A percentile compares a stretch with the other conserved stretches of the same genome.
Conservation (phyloP, 2,797 vertebrate genomes). For the Balearica regulorum region DNA sequence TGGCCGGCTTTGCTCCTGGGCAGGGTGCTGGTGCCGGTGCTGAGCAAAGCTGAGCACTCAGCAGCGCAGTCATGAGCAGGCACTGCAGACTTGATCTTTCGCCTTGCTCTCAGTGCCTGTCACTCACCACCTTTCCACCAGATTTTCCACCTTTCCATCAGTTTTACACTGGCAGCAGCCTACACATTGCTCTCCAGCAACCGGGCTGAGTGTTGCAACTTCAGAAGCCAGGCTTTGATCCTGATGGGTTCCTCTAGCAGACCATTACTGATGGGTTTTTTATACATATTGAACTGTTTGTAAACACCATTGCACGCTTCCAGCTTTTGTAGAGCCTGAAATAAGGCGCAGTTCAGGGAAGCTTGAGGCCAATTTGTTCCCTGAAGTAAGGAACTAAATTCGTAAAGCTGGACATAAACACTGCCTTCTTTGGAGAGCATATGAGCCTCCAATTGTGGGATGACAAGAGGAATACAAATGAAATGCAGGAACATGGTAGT, state of each 20-base stretch:
- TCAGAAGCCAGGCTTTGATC: neutral
- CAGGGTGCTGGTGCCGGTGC: neutral
- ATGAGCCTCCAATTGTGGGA: neutral
- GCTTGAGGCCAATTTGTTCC: neutral
- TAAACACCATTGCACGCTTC: neutral
- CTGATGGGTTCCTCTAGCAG: neutral
- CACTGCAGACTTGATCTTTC: neutral
- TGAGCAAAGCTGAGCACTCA: neutral
- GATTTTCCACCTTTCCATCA: neutral
- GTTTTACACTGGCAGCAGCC: neutral
- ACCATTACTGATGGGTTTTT: neutral
- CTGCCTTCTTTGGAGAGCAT: neutral
- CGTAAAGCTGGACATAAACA: neutral
- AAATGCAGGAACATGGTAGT: neutral
- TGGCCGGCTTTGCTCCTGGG: neutral
- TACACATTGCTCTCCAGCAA: neutral
- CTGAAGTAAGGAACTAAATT: neutral
- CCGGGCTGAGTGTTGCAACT: neutral
- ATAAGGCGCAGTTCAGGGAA: neutral
- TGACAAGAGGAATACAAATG: neutral
- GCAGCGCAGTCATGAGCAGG: accelerated
- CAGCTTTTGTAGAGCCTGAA: neutral
- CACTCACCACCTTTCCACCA: neutral
- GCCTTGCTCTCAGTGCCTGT: neutral
- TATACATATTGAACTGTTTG: neutral